These are phyloP conservation scores for Brienomyrus longianalis DNA, from an alignment of 2,113 vertebrate species.

Conservation along the genomic window DNA sequence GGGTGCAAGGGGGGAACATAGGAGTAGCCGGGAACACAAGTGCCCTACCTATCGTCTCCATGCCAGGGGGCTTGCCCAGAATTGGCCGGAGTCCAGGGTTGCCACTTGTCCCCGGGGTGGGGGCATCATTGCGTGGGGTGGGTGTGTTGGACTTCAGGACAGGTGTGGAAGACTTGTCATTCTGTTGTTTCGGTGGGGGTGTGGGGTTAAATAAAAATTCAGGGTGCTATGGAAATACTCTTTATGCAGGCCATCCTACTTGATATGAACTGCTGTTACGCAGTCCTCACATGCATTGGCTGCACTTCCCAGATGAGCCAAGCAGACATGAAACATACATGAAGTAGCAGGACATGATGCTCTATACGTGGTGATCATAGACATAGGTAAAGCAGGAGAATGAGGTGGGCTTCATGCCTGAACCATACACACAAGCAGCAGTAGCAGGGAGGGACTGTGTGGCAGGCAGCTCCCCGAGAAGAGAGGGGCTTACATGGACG, in stretches of 20 bases:
- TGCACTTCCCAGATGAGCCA: too few relatives aligned
- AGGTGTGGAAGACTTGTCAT: conserved; percentile 91
- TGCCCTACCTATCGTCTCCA: conserved; percentile 74
- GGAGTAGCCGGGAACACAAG: conserved; percentile 47
- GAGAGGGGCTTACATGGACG: conserved; percentile 67
- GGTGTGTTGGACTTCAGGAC: conserved; percentile 94
- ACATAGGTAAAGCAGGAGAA: conserved; percentile 14
- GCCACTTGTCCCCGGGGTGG: conserved; percentile 89
- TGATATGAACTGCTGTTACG: not conserved
- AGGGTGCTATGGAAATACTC: not conserved
- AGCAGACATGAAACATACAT: not conserved
- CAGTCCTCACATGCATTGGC: not conserved
- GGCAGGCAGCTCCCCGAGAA: not conserved
- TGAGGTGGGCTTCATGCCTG: conserved; percentile 28
- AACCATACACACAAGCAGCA: conserved; percentile 40
- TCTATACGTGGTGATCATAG: conserved; percentile 40
- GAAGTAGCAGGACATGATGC: not conserved
- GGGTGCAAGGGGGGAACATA: not conserved
- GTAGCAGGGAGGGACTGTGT: conserved; percentile 19
- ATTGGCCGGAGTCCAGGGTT: conserved; percentile 86
- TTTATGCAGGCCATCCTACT: not conserved
- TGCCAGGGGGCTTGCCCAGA: conserved; percentile 80
- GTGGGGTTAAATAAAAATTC: not conserved
- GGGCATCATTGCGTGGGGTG: conserved; percentile 83
- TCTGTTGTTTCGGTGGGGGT: conserved; percentile 58